Percentiles rank a stretch among this genome's conserved stretches.
These are phyloP conservation scores for Lucifuga dentata DNA, from an alignment of 2,113 vertebrate species.

Conservation along the genomic window DNA sequence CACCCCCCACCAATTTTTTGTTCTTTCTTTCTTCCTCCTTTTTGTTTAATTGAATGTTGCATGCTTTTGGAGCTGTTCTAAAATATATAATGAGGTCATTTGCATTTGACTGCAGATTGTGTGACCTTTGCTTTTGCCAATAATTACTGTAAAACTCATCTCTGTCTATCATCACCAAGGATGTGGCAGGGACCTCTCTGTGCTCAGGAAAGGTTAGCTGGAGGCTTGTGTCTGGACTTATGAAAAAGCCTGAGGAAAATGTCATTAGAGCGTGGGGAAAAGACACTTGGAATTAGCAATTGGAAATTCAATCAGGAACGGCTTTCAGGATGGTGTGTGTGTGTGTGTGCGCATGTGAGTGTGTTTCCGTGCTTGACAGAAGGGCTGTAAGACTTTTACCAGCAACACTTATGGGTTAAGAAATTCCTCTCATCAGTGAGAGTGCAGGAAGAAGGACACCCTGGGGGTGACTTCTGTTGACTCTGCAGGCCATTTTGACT, in stretches of 20 bases:
- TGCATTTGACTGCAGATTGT: constrained; percentile 86
- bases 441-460: constrained; percentile 43
- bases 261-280: constrained; percentile 78
- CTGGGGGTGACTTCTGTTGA: constrained; percentile 49
- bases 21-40: constrained; percentile 26
- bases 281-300: constrained; percentile 77
- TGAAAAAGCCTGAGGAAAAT: constrained; percentile 81
- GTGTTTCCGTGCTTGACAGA: constrained; percentile 20
- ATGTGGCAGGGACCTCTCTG: constrained; percentile 76
- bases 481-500: constrained; percentile 52
- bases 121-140: constrained; percentile 90
- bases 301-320: constrained; percentile 75
- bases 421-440: constrained; percentile 30
- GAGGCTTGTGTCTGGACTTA: constrained; percentile 82
- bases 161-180: constrained; percentile 79
- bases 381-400: constrained; percentile 11
- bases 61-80: constrained; percentile 81
- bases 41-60: constrained; percentile 84
- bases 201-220: constrained; percentile 83
- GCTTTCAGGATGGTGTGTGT: constrained; percentile 60
- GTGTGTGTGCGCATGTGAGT: constrained; percentile 7
- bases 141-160: constrained; percentile 87
- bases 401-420: constrained; percentile 19
- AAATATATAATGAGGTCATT: constrained; percentile 88
- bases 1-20: background rate